Base-by-base conservation (phyloP, 2,888 invertebrate species). In the Troides helena region DNA sequence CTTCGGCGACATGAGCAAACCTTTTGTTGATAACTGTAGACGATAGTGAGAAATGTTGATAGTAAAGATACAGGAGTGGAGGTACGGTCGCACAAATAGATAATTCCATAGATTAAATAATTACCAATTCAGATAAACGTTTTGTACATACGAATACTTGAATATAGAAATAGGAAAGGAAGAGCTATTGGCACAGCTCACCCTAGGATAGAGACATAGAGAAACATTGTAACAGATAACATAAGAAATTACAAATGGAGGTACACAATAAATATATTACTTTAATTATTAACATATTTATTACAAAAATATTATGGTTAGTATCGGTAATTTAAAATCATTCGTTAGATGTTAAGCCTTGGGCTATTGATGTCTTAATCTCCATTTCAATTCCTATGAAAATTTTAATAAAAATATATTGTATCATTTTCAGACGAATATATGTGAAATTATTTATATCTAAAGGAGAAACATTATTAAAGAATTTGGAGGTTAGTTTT, bases 11-110 rank as follows among this genome's bases (percentile, higher is more conserved):
- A 87, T 80, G 81, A 84, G 84, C 86, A 90, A 84, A 80, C 90
- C 90, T 83, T 90, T 88, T 79, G 88, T 83, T 75, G 91, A 84
- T 77, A 83, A 84, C 91, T 91, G 88, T 81, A 80, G 83, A 80
- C 81, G 81, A 84, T 75, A 82, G 79, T 82, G 80, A 83, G 79
- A 82, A 74, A 72, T 73, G 69, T 60, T 70, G 69, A 76, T 68
- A 75, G 72, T 72, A 71, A 67, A 72, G 71, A 74, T 68, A 74
- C 70, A 65, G 60, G 50, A 18, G 7, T 36, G 5, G 43, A 30
- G 10, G 50, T 25, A 58, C 23, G 18, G 36, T 59, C 23, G 56
- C 36, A 69, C 21, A 68, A 12, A 62, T 18, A 68, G 56, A 65
- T 10, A 61, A 59, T 50, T 6, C 63, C 67, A 62, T 30, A 66